Evolutionary conservation across 2,113 vertebrate genomes (phyloP).

Genomic region (Solea solea): DNA sequence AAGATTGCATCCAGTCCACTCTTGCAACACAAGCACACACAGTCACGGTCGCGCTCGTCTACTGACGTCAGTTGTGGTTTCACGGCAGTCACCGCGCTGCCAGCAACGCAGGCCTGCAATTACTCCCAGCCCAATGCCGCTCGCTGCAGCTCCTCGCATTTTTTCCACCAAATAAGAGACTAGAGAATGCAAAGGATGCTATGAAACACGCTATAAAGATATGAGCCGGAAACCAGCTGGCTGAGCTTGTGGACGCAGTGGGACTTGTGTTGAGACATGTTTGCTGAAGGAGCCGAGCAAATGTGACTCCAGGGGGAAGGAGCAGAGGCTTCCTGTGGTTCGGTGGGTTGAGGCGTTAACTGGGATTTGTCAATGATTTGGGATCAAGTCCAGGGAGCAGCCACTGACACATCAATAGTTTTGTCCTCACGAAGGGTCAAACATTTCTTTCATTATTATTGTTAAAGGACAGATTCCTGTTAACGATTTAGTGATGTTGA

Average conservation of each 20-base stretch:
- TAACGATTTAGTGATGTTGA: background rate
- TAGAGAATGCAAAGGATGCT: slow-evolving; percentile 26
- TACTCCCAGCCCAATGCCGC: slow-evolving; percentile 43
- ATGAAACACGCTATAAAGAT: slow-evolving; percentile 31
- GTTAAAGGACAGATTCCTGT: slow-evolving; percentile 3
- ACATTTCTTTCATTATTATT: background rate
- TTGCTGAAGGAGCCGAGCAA: slow-evolving; percentile 45
- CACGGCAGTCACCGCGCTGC: slow-evolving; percentile 45
- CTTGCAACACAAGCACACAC: slow-evolving; percentile 36
- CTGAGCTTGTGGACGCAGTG: slow-evolving; percentile 22
- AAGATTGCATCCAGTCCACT: slow-evolving; percentile 43
- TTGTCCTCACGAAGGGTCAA: slow-evolving; percentile 34
- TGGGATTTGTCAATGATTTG: slow-evolving; percentile 48
- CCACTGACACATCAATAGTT: slow-evolving; percentile 55
- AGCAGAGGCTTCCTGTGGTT: slow-evolving; percentile 23
- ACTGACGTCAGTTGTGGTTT: slow-evolving; percentile 75
- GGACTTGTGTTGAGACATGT: slow-evolving; percentile 44
- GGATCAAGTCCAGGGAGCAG: slow-evolving; percentile 52
- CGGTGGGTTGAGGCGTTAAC: slow-evolving; percentile 31
- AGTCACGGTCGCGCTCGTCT: slow-evolving; percentile 47
- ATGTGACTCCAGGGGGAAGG: slow-evolving; percentile 11
- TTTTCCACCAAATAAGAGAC: slow-evolving; percentile 37
- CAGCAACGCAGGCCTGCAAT: slow-evolving; percentile 51
- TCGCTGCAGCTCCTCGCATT: slow-evolving; percentile 28
- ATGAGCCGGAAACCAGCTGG: slow-evolving; percentile 35